Conservation (phyloP, 2,113 vertebrate genomes). For the Microtus montanus region DNA sequence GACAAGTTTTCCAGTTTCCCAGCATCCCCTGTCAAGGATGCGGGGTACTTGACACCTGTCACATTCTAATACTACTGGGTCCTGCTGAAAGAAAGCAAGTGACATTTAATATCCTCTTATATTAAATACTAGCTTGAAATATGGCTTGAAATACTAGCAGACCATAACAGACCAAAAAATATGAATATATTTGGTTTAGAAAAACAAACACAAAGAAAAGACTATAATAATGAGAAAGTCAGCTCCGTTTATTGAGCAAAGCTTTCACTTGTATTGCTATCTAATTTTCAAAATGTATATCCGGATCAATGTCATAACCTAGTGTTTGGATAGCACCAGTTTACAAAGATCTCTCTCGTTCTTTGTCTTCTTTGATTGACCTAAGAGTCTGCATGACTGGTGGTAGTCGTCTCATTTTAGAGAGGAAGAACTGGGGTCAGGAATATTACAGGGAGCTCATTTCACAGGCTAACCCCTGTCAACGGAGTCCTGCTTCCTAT, state of each 20-base stretch:
- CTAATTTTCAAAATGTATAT: conserved; percentile 20
- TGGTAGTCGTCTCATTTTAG: background rate
- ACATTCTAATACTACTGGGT: background rate
- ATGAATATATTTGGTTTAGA: background rate
- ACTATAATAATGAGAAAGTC: conserved; percentile 37
- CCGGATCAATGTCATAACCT: background rate
- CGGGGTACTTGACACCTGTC: background rate
- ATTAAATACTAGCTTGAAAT: too few relatives aligned
- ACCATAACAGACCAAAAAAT: background rate
- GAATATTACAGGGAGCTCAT: background rate
- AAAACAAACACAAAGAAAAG: conserved; percentile 54
- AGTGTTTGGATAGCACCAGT: background rate
- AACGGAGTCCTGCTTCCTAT: background rate
- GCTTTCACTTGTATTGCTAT: background rate
- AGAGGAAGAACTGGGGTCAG: conserved; percentile 5
- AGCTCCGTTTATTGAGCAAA: background rate
- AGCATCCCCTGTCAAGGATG: background rate
- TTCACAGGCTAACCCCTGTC: background rate
- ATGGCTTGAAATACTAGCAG: background rate
- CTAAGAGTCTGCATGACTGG: background rate
- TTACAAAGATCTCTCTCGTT: conserved; percentile 24
- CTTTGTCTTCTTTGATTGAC: conserved; percentile 2
- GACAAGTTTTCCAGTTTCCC: background rate
- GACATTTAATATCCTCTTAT: conserved; percentile 17
- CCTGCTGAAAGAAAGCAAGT: background rate